phyloP scores from a whole-genome alignment of 2,888 invertebrate genomes.

The Caenorhabditis wallacei region DNA sequence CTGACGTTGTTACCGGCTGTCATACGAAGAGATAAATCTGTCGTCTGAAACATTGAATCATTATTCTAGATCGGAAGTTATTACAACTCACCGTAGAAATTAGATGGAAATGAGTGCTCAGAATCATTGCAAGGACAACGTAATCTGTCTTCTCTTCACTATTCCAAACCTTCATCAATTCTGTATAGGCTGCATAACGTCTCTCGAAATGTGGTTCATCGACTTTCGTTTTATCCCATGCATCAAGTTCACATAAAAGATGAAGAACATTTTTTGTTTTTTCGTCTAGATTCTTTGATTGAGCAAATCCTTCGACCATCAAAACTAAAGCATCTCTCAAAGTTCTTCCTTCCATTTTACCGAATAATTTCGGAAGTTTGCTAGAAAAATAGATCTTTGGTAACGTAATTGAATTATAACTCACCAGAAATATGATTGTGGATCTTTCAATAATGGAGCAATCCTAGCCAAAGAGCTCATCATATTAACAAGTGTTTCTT shows the following conservation, averaged over 20 bases:
- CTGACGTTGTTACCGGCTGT: constrained; percentile 70
- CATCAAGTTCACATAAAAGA: constrained; percentile 87
- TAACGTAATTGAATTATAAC: not conserved
- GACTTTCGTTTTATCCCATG: constrained; percentile 92
- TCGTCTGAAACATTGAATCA: constrained; percentile 58
- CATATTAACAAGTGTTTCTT: constrained; percentile 69
- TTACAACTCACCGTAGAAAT: constrained; percentile 49
- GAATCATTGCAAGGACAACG: constrained; percentile 59
- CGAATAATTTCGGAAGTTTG: constrained; percentile 71
- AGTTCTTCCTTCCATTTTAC: constrained; percentile 67
- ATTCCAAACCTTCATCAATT: constrained; percentile 85
- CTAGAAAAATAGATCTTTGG: not conserved
- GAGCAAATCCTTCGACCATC: constrained; percentile 65
- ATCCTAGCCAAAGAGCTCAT: constrained; percentile 71
- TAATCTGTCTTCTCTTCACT: constrained; percentile 31
- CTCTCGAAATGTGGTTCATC: constrained; percentile 94
- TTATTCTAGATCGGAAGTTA: not conserved
- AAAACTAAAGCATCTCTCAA: constrained; percentile 73
- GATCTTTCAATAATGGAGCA: constrained; percentile 65
- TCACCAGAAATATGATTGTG: constrained; percentile 63
- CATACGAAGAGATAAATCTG: constrained; percentile 75
- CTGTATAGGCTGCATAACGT: constrained; percentile 88
- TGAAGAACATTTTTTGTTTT: constrained; percentile 42
- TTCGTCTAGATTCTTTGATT: constrained; percentile 54
- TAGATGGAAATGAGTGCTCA: constrained; percentile 60